Evolutionary conservation across 2,113 vertebrate genomes (phyloP).

Genomic region (Pelecanus crispus): DNA sequence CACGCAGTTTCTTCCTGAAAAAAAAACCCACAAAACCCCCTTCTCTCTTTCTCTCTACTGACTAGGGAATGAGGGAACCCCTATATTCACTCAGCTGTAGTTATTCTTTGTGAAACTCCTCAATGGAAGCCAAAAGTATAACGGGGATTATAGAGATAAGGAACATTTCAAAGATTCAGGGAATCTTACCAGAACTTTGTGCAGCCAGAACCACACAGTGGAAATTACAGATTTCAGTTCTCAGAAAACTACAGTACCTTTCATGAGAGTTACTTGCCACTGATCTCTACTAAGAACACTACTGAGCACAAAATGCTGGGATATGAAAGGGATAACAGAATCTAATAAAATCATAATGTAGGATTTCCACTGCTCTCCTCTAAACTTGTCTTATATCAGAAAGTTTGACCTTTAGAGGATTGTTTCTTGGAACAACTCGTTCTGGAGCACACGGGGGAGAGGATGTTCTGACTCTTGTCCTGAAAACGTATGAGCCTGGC

Average conservation of each 20-base stretch:
- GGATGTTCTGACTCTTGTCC: slow-evolving; percentile 53
- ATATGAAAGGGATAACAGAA: background rate
- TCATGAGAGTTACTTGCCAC: background rate
- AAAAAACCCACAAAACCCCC: background rate
- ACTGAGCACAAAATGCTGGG: background rate
- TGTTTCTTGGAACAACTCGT: slow-evolving; percentile 35
- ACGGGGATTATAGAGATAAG: background rate
- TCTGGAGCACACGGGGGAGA: slow-evolving; percentile 24
- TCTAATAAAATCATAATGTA: background rate
- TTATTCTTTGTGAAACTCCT: background rate
- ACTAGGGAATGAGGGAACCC: background rate
- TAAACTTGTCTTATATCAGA: background rate
- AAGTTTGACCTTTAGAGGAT: slow-evolving; percentile 10
- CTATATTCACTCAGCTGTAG: background rate
- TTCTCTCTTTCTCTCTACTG: background rate
- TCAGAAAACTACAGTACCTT: background rate
- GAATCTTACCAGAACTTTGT: background rate
- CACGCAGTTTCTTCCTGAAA: background rate
- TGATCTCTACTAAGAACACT: background rate
- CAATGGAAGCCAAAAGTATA: background rate
- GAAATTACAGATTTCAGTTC: background rate
- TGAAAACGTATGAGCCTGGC: background rate
- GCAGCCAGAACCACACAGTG: background rate
- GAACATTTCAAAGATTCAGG: background rate
- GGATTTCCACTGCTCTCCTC: slow-evolving; percentile 11